Evolutionary conservation across 2,888 invertebrate genomes (phyloP), one percentile per base, ranked within the genome.

Genomic region (Halocaridina rubra): DNA sequence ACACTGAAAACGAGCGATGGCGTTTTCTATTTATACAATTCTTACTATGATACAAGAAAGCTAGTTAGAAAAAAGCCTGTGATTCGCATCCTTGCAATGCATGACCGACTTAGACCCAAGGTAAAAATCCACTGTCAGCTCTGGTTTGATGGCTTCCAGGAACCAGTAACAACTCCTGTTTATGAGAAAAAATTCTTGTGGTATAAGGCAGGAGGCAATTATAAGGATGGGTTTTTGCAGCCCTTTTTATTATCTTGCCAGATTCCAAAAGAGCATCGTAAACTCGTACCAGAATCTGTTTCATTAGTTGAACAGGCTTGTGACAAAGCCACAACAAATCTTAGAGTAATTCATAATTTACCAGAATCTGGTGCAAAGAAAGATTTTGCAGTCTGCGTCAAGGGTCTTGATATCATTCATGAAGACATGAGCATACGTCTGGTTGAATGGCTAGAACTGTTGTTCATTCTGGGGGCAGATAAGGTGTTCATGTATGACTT

Each of bases 131-230:
- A 94, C 91, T 97, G 96, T 91, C 97, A 96, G 91, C 93, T 97
- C 89, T 97, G 96, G 97, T 97, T 95, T 92, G 95, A 96, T 89
- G 94, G 94, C 46, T 94, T 94, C 89, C 94, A 94, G 89, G 95
- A 95, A 89, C 96, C 97, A 0, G 95, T 95, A 30, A 93, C 90
- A 85, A 89, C 90, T 10, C 95, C 95, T 90, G 95, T 94, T 27
- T 94, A 96, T 89, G 97, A 97, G 91, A 97, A 97, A 92, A 97
- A 97, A 91, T 97, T 97, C 91, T 95, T 97, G 89, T 97, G 97
- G 97, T 96, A 96, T 91, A 94, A 94, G 89, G 96, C 96, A 91
- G 97, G 97, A 97, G 97, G 97, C 85, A 97, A 97, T 91, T 96
- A 96, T 92, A 95, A 96, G 90, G 96, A 97, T 91, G 95, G 95